Percentiles rank a stretch among this genome's conserved stretches.
phyloP scores from a whole-genome alignment of 2,888 invertebrate species.

The Tridacna crocea region DNA sequence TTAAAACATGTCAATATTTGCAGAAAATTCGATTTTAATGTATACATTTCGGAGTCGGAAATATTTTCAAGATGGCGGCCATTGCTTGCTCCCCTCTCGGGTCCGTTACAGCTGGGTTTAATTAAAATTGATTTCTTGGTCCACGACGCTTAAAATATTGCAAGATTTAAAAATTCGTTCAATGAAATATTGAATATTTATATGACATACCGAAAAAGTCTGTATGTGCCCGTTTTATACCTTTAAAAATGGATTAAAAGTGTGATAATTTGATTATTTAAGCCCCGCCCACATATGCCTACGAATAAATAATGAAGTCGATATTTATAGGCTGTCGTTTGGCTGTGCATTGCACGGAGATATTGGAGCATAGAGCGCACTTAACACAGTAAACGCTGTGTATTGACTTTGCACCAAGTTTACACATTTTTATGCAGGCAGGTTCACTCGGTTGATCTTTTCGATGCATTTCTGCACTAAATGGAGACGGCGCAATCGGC shows the following conservation, averaged over 20 bases:
- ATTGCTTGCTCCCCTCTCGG: conserved; percentile 38
- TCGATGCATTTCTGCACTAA: neutral
- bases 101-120: conserved; percentile 45
- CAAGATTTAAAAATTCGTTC: conserved; percentile 54
- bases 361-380: conserved; percentile 14
- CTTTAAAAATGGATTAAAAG: conserved; percentile 24
- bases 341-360: conserved; percentile 20
- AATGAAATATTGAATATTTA: conserved; percentile 25
- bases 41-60: conserved; percentile 17
- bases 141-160: neutral
- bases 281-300: conserved; percentile 51
- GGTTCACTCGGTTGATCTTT: conserved; percentile 13
- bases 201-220: neutral
- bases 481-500: neutral
- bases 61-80: conserved; percentile 59
- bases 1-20: neutral
- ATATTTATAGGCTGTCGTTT: conserved; percentile 51
- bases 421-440: conserved; percentile 18
- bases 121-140: conserved; percentile 55
- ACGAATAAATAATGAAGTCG: conserved; percentile 36
- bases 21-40: conserved; percentile 35
- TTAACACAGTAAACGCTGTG: conserved; percentile 15
- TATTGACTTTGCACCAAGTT: conserved; percentile 23
- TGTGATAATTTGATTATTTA: conserved; percentile 32
- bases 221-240: neutral